Evolutionary conservation across 2,113 vertebrate genomes (phyloP).

Genomic region (Hystrix cristata): DNA sequence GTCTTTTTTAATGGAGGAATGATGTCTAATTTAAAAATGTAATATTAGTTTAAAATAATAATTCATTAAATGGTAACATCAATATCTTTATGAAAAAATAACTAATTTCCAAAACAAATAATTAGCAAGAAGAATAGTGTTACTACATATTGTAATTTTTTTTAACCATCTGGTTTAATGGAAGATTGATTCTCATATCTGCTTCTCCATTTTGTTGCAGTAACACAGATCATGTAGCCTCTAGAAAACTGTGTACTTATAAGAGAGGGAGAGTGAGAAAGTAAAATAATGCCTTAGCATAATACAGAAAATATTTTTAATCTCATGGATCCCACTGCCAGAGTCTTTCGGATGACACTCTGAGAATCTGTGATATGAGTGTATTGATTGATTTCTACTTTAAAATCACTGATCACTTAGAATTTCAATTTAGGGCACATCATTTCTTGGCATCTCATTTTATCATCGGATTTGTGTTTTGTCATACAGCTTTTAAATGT

Average conservation of each 20-base stretch:
- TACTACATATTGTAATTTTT: neutral
- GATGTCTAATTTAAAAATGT: neutral
- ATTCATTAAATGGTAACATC: neutral
- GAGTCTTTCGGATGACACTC: neutral
- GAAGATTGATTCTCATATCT: neutral
- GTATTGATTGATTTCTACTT: slow-evolving; percentile 10
- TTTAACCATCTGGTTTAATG: neutral
- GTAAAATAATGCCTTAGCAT: neutral
- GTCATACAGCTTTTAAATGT: slow-evolving; percentile 8
- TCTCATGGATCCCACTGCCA: neutral
- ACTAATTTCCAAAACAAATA: slow-evolving; percentile 35
- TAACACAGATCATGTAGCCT: neutral
- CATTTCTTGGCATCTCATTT: slow-evolving; percentile 57
- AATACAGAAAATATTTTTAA: slow-evolving; percentile 48
- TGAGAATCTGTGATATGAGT: neutral
- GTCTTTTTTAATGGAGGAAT: neutral
- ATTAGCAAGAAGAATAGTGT: neutral
- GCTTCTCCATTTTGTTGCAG: neutral
- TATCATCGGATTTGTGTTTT: slow-evolving; percentile 32
- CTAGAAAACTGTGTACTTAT: neutral
- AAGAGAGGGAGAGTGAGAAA: neutral
- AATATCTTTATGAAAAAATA: slow-evolving; percentile 30
- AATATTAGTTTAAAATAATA: neutral
- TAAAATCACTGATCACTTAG: slow-evolving; percentile 14
- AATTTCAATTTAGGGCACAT: slow-evolving; percentile 8